Conservation (phyloP, 2,797 vertebrate species). For the Sebastes wilsoni region DNA sequence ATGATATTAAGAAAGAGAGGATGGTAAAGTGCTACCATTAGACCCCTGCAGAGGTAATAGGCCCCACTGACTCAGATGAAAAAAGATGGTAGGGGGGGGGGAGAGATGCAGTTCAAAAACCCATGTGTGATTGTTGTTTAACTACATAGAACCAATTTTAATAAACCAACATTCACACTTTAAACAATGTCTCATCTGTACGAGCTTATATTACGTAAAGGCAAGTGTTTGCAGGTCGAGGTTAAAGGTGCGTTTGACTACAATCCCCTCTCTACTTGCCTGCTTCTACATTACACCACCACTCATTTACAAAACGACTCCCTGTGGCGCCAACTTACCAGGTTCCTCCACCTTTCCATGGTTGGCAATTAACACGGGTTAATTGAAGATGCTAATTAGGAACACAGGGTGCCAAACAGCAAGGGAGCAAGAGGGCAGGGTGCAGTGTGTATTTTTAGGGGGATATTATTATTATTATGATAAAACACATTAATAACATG, state of each 20-base stretch:
- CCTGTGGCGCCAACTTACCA: slow-evolving; percentile 61
- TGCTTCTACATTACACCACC: slow-evolving; percentile 19
- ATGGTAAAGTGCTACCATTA: slow-evolving; percentile 60
- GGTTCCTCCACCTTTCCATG: slow-evolving; percentile 67
- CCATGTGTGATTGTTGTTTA: slow-evolving; percentile 51
- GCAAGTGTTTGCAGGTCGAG: slow-evolving; percentile 14
- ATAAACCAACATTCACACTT: slow-evolving; percentile 1
- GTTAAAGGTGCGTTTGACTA: slow-evolving; percentile 36
- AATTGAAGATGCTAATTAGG: slow-evolving; percentile 86
- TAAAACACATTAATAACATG: slow-evolving; percentile 81
- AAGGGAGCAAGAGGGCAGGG: slow-evolving; percentile 76
- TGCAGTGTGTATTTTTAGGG: slow-evolving; percentile 80
- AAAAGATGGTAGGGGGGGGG: slow-evolving; percentile 8
- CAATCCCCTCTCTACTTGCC: slow-evolving; percentile 17
- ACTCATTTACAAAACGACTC: slow-evolving; percentile 70
- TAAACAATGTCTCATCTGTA: not conserved
- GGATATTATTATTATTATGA: slow-evolving; percentile 81
- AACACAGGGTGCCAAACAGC: slow-evolving; percentile 79
- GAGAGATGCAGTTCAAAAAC: not conserved
- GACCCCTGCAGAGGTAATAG: slow-evolving; percentile 70
- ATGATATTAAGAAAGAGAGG: slow-evolving; percentile 50
- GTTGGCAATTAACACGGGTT: slow-evolving; percentile 81
- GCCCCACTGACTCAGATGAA: slow-evolving; percentile 46
- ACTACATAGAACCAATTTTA: slow-evolving; percentile 31
- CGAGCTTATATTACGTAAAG: slow-evolving; percentile 4